phyloP scores from a whole-genome alignment of 2,797 vertebrate genomes.

The Acridotheres tristis region DNA sequence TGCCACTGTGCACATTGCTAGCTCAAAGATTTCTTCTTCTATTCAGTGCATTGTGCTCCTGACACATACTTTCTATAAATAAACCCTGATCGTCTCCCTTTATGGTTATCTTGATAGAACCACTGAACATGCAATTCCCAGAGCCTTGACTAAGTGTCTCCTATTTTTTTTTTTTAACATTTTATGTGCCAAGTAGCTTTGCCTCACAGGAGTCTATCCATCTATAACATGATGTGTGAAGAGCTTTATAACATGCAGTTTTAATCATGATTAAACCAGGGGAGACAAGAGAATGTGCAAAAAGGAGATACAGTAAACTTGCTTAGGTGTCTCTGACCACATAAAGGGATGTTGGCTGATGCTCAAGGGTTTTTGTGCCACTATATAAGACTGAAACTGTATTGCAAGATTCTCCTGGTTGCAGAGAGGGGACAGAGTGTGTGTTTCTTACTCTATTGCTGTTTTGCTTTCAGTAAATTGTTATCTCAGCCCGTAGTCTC shows the following conservation, averaged over 20 bases:
- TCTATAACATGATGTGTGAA: background rate
- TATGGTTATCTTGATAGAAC: constrained; percentile 1
- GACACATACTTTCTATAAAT: constrained; percentile 40
- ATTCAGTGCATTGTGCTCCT: constrained; percentile 4
- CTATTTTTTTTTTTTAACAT: background rate
- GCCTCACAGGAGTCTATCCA: background rate
- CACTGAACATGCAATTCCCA: constrained; percentile 27
- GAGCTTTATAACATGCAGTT: background rate
- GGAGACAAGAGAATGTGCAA: background rate
- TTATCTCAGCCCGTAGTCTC: rapidly evolving
- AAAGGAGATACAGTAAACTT: background rate
- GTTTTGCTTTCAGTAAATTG: background rate
- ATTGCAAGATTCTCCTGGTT: background rate
- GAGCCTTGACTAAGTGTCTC: background rate
- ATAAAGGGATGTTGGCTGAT: background rate
- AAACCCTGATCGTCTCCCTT: background rate
- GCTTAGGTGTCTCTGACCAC: background rate
- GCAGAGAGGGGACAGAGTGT: background rate
- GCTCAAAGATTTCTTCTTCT: constrained; percentile 25
- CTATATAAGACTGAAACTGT: background rate
- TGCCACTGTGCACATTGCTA: background rate
- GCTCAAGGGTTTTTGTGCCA: background rate
- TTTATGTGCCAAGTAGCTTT: background rate
- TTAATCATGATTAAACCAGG: constrained; percentile 39
- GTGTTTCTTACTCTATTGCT: background rate